Base-by-base conservation (phyloP, 2,113 vertebrate genomes). In the Osmerus mordax region DNA sequence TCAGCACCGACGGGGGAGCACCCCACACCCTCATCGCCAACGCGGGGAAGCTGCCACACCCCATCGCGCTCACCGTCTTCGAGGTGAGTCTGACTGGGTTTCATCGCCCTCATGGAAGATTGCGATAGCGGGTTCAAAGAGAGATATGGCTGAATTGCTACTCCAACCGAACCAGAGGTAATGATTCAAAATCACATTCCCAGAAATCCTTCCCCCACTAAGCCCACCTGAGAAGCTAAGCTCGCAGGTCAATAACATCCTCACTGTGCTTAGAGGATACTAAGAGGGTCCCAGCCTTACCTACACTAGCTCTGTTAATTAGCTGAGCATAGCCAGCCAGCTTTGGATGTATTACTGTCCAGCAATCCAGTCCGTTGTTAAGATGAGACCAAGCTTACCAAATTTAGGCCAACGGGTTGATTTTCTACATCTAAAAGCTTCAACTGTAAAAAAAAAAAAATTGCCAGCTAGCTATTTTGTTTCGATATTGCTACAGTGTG, bases 61-160 rank as follows among this genome's bases (percentile, higher is more conserved):
- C 95, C 0, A 80, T 95, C 68, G 92, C 94, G 3, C 75, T 97
- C 63, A 78, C 94, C 0, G 75, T 97, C 76, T 97, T 95, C 75
- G 92, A 97, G 95, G 96, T 96, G 69, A 81, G 90, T 78, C 41
- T 9, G 41, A 47, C 41, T 47, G 41, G 41, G 41, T 47, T 9
- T 47, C 41, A 47, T 9, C 41, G 1, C 9, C 41, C 9, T 5
- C 41, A 7, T 12, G 41, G 41, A 47, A 47, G 41, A 2, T 47
- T 47, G 41, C 41, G 6, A 47, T 47, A 47, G 41, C 7, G 41
- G 9, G 41, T 47, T 7, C 5, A 9, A 11, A 4, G 1, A 47
- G 41, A 12, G 41, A 47, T 47, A 47, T 47, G 54, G 54, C 16
- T n/a, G 54, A 18, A 56, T 7, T 56, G 5, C 3, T n/a, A 9